Percentiles rank a stretch among this genome's conserved stretches.
Conservation (phyloP, 2,113 vertebrate genomes). For the Zapus hudsonius region DNA sequence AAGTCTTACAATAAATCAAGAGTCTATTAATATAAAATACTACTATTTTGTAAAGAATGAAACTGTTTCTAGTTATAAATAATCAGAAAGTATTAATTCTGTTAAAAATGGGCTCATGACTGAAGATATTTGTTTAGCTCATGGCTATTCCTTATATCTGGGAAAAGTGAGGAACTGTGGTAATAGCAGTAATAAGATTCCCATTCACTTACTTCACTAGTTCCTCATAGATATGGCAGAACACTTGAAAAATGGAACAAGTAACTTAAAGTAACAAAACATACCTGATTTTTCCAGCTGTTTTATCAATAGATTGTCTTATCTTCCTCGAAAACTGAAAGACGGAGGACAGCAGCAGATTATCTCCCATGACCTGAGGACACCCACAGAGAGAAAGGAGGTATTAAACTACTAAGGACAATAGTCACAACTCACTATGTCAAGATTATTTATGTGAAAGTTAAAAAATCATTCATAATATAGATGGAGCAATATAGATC, state of each 20-base stretch:
- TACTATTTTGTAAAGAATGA: not conserved
- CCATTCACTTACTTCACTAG: not conserved
- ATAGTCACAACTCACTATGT: not conserved
- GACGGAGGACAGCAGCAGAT: slow-evolving; percentile 94
- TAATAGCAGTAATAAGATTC: not conserved
- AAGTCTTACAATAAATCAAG: not conserved
- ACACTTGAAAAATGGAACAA: not conserved
- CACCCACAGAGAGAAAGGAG: slow-evolving; percentile 57
- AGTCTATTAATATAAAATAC: not conserved
- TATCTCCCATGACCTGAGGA: slow-evolving; percentile 95
- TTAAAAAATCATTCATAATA: not conserved
- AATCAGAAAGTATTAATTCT: not conserved
- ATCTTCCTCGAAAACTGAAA: slow-evolving; percentile 97
- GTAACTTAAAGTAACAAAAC: not conserved
- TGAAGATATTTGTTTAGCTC: not conserved
- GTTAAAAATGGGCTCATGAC: not conserved
- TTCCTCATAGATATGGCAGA: not conserved
- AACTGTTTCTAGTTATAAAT: not conserved
- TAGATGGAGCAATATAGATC: not conserved
- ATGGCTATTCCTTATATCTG: not conserved
- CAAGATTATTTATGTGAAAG: not conserved
- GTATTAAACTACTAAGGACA: not conserved
- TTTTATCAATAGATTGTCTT: slow-evolving; percentile 96
- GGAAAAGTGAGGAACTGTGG: not conserved
- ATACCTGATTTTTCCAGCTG: slow-evolving; percentile 97